A percentile compares a stretch with the other conserved stretches of the same genome.
phyloP scores from a whole-genome alignment of 2,113 vertebrate species.

The Carassius gibelio region DNA sequence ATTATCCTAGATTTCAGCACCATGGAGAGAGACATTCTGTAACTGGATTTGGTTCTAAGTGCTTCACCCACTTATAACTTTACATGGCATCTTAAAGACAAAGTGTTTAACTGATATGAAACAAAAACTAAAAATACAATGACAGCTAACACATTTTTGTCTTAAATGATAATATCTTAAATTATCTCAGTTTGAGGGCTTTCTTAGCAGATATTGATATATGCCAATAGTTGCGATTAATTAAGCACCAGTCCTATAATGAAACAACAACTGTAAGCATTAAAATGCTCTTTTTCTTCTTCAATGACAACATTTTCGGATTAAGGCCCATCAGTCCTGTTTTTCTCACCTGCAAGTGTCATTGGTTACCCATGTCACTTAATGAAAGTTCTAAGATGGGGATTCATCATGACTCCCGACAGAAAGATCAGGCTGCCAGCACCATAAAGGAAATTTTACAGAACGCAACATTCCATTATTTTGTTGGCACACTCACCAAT shows the following conservation, averaged over 20 bases:
- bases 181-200: neutral
- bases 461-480: conserved; percentile 38
- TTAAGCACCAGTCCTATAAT: neutral
- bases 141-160: neutral
- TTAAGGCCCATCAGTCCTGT: neutral
- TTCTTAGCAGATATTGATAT: neutral
- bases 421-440: conserved; percentile 15
- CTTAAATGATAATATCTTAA: neutral
- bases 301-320: conserved; percentile 13
- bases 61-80: neutral
- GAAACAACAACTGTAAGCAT: neutral
- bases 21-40: conserved; percentile 54
- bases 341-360: neutral
- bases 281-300: neutral
- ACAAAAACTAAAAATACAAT: neutral
- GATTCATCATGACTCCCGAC: conserved; percentile 25
- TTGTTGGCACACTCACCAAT: conserved; percentile 31
- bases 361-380: conserved; percentile 19
- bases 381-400: conserved; percentile 27
- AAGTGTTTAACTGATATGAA: neutral
- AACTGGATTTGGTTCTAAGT: neutral
- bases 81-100: neutral
- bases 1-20: conserved; percentile 70
- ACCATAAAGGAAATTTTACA: conserved; percentile 11
- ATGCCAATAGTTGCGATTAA: neutral